phyloP scores from a whole-genome alignment of 2,888 invertebrate genomes.

The Melieria omissa region DNA sequence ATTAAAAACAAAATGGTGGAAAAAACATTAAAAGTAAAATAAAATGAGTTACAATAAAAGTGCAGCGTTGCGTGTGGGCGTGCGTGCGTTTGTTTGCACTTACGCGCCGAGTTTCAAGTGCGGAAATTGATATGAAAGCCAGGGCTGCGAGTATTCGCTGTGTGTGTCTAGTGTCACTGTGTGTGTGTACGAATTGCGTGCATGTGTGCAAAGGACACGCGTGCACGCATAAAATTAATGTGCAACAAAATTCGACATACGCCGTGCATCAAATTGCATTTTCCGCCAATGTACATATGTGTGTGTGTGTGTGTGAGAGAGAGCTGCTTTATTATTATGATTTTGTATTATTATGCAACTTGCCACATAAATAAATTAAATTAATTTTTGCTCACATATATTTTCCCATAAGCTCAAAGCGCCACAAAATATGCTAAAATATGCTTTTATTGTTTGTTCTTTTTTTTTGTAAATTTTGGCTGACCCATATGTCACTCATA shows the following conservation, averaged over 20 bases:
- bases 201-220: constrained; percentile 14
- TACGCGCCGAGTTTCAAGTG: constrained; percentile 13
- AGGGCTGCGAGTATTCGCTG: background rate
- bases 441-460: too few species aligned
- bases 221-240: constrained; percentile 8
- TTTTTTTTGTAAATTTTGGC: too few species aligned
- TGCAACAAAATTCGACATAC: constrained; percentile 1
- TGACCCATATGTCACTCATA: too few species aligned
- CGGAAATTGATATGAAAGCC: constrained; percentile 40
- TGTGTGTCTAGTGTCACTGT: background rate
- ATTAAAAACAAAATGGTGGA: constrained; percentile 28
- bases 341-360: constrained; percentile 35
- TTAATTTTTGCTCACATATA: constrained; percentile 5
- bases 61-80: constrained; percentile 17
- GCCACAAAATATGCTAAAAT: constrained; percentile 46
- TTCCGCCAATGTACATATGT: background rate
- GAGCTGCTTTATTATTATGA: constrained; percentile 29
- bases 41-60: constrained; percentile 28
- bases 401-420: constrained; percentile 42
- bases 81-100: constrained; percentile 22
- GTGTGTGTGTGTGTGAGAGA: constrained; percentile 15
- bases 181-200: background rate
- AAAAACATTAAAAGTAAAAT: constrained; percentile 28
- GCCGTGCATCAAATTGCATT: background rate
- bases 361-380: constrained; percentile 1